Base-by-base conservation (phyloP, 2,888 invertebrate species). In the Acanthacorydalis orientalis region DNA sequence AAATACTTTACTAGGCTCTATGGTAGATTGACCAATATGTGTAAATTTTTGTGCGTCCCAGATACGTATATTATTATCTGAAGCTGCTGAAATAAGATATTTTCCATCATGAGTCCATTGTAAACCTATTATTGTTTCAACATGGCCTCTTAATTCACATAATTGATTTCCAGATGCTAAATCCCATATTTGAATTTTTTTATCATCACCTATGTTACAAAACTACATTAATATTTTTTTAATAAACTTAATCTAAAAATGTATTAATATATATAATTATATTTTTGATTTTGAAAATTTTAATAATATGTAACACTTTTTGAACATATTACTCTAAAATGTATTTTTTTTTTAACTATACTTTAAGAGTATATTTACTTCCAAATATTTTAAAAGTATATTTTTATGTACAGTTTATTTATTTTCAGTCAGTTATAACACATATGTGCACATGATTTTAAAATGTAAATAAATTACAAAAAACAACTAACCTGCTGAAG, bases 121-220 rank as follows among this genome's bases (percentile, higher is more conserved):
- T 9, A 83, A 62, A 14, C 75, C 68, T 3, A 74, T 73, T 11
- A 83, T 69, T 44, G 74, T 73, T 34, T 76, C 75, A 39, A 74
- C 72, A 57, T 80, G 80, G 1, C 78, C 78, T 52, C 72, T 68
- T 49, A 82, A 69, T 59, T 83, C 81, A 51, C 74, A 72, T 11
- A 80, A 60, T 50, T 78, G 68, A 43, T 73, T 73, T 8, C 81
- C 77, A 16, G 75, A 72, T 4, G 76, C 70, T 52, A 86, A 60
- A 59, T 85, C 83, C 84, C 84, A 86, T 15, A 85, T 69, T 62
- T 77, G 72, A 12, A 85, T 73, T 55, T 74, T 71, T 55, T 78
- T 73, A 59, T 83, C 83, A 55, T 83, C 83, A 52, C 79, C 80
- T 75, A 56, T 31, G 53, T 55, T 46, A 12, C 42, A 32, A 43